phyloP scores from a whole-genome alignment of 2,113 vertebrate genomes.

The Henicopernis longicauda region DNA sequence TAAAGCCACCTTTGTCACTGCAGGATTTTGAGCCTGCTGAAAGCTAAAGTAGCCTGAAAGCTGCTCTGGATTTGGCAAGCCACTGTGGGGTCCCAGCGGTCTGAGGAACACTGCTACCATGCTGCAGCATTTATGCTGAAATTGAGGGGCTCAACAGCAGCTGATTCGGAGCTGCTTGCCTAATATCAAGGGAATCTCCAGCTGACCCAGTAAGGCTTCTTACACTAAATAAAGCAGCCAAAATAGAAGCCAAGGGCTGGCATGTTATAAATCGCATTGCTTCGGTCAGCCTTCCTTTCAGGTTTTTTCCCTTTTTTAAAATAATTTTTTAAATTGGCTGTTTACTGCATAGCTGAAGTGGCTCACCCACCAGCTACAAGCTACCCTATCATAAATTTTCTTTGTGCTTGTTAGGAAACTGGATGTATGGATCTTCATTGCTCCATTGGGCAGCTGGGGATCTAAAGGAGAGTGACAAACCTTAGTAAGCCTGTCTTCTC shows the following conservation, averaged over 20 bases:
- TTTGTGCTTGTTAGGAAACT: background rate
- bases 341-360: background rate
- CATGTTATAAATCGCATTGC: background rate
- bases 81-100: background rate
- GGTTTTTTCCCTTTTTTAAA: background rate
- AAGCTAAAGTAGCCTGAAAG: background rate
- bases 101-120: background rate
- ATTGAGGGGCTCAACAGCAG: background rate
- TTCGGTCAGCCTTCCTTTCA: background rate
- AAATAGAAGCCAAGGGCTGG: background rate
- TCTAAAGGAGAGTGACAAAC: background rate
- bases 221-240: background rate
- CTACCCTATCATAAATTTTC: background rate
- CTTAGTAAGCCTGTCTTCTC: background rate
- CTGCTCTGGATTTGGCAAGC: background rate
- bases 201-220: background rate
- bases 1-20: background rate
- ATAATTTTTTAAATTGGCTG: background rate
- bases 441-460: background rate
- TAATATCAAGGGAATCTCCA: background rate
- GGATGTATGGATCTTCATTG: background rate
- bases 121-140: background rate
- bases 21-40: background rate
- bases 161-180: background rate
- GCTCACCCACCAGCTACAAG: background rate